phyloP scores from a whole-genome alignment of 2,888 invertebrate genomes.

The Dione vanillae region DNA sequence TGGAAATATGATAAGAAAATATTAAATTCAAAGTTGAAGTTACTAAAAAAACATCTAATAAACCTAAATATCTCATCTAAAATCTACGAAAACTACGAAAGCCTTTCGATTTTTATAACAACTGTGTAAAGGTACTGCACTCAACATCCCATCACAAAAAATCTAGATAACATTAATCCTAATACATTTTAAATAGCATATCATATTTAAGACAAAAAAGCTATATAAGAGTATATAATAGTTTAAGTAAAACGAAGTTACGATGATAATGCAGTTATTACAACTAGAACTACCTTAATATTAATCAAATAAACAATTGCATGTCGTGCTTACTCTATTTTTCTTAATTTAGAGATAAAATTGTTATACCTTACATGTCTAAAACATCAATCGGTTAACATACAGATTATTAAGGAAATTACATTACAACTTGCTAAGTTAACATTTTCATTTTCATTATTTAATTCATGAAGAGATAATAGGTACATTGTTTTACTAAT shows the following conservation, averaged over 20 bases:
- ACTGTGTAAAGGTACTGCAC: not conserved
- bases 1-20: not conserved
- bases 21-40: not conserved
- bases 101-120: not conserved
- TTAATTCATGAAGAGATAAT: constrained; percentile 1
- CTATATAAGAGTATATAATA: not conserved
- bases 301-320: constrained; percentile 11
- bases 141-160: not conserved
- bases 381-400: constrained; percentile 2
- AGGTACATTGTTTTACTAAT: constrained; percentile 2
- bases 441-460: constrained; percentile 3
- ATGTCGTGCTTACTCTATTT: constrained; percentile 7
- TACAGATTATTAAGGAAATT: not conserved
- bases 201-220: not conserved
- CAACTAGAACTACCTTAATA: not conserved
- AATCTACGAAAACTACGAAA: not conserved
- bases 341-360: constrained; percentile 5
- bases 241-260: constrained; percentile 20
- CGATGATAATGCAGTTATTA: not conserved
- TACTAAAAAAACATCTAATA: not conserved
- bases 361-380: not conserved
- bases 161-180: not conserved
- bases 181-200: not conserved
- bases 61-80: not conserved
- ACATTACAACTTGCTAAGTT: constrained; percentile 1